A percentile compares a stretch with the other conserved stretches of the same genome.
Conservation (phyloP, 2,888 invertebrate species). For the Lasioglossum zephyrum region DNA sequence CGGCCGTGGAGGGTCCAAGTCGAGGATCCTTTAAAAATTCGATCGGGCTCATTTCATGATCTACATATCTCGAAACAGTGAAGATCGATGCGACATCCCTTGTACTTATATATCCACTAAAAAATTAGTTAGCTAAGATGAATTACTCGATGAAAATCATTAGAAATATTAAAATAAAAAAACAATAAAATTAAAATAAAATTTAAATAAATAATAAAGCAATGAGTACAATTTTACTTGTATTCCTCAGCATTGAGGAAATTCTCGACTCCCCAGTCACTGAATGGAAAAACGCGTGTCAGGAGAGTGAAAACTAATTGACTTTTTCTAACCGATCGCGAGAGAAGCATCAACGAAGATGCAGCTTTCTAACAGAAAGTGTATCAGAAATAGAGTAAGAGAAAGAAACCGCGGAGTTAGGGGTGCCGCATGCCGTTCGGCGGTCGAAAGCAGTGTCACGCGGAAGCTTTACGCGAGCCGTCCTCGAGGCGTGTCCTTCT, state of each 20-base stretch:
- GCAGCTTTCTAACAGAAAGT: background rate
- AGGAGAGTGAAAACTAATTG: background rate
- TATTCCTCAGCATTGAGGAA: background rate
- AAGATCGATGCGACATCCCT: conserved; percentile 23
- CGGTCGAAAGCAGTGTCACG: background rate
- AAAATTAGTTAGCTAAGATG: background rate
- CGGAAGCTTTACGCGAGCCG: conserved; percentile 41
- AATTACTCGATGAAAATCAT: background rate
- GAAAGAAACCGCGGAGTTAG: background rate
- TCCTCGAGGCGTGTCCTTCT: background rate
- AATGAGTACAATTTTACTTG: background rate
- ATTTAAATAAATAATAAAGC: background rate
- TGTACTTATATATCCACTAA: background rate
- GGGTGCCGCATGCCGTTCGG: background rate
- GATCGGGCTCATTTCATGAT: conserved; percentile 18
- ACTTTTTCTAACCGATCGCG: background rate
- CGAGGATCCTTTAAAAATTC: conserved; percentile 35
- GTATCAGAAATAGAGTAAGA: background rate
- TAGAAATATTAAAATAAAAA: background rate
- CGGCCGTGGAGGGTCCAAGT: background rate
- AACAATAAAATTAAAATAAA: no score
- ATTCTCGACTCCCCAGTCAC: background rate
- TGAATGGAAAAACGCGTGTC: background rate
- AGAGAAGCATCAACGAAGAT: background rate
- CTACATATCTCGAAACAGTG: conserved; percentile 5